Base-by-base conservation (phyloP, 2,113 vertebrate species). In the Chrysemys picta region DNA sequence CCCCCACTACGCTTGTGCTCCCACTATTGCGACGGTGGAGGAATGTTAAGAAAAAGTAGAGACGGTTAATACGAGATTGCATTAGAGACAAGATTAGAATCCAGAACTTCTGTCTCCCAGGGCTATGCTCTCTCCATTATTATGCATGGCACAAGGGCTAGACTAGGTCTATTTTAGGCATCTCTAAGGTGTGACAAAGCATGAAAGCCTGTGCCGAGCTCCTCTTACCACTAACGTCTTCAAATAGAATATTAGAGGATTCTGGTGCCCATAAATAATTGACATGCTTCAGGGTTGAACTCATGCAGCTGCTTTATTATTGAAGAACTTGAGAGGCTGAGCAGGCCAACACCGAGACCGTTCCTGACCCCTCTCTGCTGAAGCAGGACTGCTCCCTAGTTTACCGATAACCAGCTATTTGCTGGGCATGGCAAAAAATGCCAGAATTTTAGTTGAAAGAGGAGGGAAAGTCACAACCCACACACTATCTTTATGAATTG, bases 41-140 rank as follows among this genome's bases (percentile, higher is more conserved):
- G 27, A 88, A 10, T 31, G 65, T 69, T n/a, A 86, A 47, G 69
- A 80, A 76, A 45, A 45, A 45, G 38, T 27, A 45, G 72, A 76
- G 42, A 76, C 2, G 6, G 38, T 76, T 45, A 12, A 5, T 88
- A 10, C 0, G 0, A 85, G 91, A 81, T 91, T 3, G 3, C 16
- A 45, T 38, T 38, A 59, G 53, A 45, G 5, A 27, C 1, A 2
- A 52, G 19, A 5, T 31, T 3, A 3, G 25, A 0, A 0, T 54
- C n/a, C 72, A 49, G 52, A 56, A 89, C 80, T 6, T 56, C n/a
- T 69, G 25, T 17, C 49, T 69, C 25, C 47, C 6, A 35, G 25
- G 14, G 24, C 76, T 62, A 6, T 57, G 10, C 54, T n/a, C 45
- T 45, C 45, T 45, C 45, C 45, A 45, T 45, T 45, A 45, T 45